These are phyloP conservation scores for Ctena decussata DNA, from an alignment of 2,888 invertebrate species.

Conservation along the genomic window DNA sequence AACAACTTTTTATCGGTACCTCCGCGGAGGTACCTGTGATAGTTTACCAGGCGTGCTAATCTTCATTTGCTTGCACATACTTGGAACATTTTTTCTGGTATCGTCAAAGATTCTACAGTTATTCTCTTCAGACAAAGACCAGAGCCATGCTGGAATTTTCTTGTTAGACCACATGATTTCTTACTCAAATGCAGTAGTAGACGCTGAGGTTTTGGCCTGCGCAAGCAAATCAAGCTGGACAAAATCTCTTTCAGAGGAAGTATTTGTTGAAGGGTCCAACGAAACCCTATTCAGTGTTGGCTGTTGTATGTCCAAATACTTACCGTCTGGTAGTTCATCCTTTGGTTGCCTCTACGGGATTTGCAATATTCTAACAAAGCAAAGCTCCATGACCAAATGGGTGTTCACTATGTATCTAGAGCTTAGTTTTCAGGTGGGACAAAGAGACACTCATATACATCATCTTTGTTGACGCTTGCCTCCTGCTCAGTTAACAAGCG, in stretches of 20 bases:
- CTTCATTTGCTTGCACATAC: too few species aligned
- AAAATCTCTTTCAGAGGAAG: constrained; percentile 22
- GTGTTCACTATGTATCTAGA: constrained; percentile 39
- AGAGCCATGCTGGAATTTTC: constrained; percentile 41
- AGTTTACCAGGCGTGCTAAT: too few species aligned
- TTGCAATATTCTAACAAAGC: constrained; percentile 28
- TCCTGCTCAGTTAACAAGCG: constrained; percentile 27
- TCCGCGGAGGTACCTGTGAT: too few species aligned
- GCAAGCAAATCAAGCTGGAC: constrained; percentile 21
- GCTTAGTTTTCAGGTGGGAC: constrained; percentile 10
- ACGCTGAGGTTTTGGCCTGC: constrained; percentile 22
- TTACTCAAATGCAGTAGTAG: constrained; percentile 23
- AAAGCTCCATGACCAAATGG: constrained; percentile 38
- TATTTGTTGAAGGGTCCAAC: constrained; percentile 16
- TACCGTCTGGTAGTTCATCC: constrained; percentile 47
- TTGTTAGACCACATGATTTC: constrained; percentile 54
- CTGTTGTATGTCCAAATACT: constrained; percentile 20
- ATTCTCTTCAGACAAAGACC: not conserved
- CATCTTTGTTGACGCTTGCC: constrained; percentile 7
- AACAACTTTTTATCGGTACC: too few species aligned
- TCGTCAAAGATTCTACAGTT: constrained; percentile 16
- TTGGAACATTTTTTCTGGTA: too few species aligned
- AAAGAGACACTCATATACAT: constrained; percentile 12
- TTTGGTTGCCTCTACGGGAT: constrained; percentile 44
- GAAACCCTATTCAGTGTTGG: not conserved